Percentiles rank a stretch among this genome's conserved stretches.
phyloP scores from a whole-genome alignment of 2,888 invertebrate genomes.

The Neuroscelio doddi region DNA sequence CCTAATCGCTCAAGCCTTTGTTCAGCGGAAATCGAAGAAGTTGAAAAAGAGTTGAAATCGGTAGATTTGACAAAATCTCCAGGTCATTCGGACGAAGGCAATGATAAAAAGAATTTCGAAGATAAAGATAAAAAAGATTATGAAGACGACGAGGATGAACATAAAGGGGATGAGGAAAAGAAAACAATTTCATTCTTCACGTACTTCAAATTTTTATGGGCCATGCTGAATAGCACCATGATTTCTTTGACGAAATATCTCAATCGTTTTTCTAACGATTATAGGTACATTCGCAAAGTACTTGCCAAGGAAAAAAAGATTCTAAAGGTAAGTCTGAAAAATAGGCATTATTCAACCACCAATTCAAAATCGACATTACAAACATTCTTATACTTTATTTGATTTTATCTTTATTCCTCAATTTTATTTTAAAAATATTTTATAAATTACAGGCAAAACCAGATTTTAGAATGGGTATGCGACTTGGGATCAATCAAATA shows the following conservation, averaged over 20 bases:
- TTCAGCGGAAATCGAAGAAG: slow-evolving; percentile 57
- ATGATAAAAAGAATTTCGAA: slow-evolving; percentile 55
- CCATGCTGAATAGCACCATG: slow-evolving; percentile 84
- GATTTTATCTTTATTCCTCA: background rate
- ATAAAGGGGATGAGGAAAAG: slow-evolving; percentile 66
- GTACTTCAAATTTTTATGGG: slow-evolving; percentile 77
- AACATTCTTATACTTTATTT: no score
- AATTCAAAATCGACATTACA: no score
- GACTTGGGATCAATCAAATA: slow-evolving; percentile 79
- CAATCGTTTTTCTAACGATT: slow-evolving; percentile 92
- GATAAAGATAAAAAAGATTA: slow-evolving; percentile 52
- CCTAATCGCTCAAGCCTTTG: slow-evolving; percentile 55
- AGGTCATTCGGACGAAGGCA: slow-evolving; percentile 47
- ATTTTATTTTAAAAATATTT: no score
- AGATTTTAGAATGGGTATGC: slow-evolving; percentile 79
- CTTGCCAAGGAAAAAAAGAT: slow-evolving; percentile 90
- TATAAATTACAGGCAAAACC: slow-evolving; percentile 77
- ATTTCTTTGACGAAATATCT: slow-evolving; percentile 87
- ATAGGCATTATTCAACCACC: no score
- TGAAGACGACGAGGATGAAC: slow-evolving; percentile 36
- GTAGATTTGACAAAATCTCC: slow-evolving; percentile 53
- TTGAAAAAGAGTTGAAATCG: slow-evolving; percentile 51
- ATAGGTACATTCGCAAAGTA: slow-evolving; percentile 93
- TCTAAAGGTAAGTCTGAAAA: slow-evolving; percentile 79
- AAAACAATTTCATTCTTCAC: slow-evolving; percentile 74